These are phyloP conservation scores for Pediacus dermestoides DNA, from an alignment of 2,888 invertebrate species.

Conservation along the genomic window DNA sequence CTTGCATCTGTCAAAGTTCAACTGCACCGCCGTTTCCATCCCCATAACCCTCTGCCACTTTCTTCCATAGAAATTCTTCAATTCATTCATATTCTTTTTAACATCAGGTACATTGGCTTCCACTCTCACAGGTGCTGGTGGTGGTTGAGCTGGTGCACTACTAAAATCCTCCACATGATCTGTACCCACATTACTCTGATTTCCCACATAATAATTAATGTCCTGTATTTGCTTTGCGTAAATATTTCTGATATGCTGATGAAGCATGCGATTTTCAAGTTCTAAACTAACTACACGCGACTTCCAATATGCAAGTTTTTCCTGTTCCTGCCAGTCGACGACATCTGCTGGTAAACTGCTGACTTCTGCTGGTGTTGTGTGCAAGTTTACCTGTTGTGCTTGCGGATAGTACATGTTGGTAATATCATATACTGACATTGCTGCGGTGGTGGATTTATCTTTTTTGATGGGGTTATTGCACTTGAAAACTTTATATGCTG, in stretches of 20 bases:
- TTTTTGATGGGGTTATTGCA: no score
- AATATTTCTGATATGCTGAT: constrained; percentile 50
- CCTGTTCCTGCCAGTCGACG: constrained; percentile 53
- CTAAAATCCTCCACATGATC: constrained; percentile 13
- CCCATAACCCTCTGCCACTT: constrained; percentile 64
- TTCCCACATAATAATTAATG: no score
- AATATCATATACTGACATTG: constrained; percentile 35
- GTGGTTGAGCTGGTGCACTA: no score
- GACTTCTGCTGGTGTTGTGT: constrained; percentile 10
- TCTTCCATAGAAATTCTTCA: constrained; percentile 61
- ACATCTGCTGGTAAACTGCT: constrained; percentile 32
- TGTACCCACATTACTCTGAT: constrained; percentile 11
- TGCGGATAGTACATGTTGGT: constrained; percentile 35
- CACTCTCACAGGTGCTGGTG: no score
- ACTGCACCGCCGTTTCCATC: constrained; percentile 68
- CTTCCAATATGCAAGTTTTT: constrained; percentile 62
- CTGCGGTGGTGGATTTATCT: no score
- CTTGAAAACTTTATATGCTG: no score
- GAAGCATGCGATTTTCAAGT: constrained; percentile 57
- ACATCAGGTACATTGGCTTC: constrained; percentile 36
- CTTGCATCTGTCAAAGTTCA: constrained; percentile 63
- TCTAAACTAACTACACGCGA: constrained; percentile 56
- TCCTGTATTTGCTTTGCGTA: constrained; percentile 38
- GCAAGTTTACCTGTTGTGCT: constrained; percentile 24
- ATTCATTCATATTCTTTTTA: constrained; percentile 44